Evolutionary conservation across 2,888 invertebrate species (phyloP), one percentile per base, ranked within the genome.

Genomic region (Willowsia nigromaculata): DNA sequence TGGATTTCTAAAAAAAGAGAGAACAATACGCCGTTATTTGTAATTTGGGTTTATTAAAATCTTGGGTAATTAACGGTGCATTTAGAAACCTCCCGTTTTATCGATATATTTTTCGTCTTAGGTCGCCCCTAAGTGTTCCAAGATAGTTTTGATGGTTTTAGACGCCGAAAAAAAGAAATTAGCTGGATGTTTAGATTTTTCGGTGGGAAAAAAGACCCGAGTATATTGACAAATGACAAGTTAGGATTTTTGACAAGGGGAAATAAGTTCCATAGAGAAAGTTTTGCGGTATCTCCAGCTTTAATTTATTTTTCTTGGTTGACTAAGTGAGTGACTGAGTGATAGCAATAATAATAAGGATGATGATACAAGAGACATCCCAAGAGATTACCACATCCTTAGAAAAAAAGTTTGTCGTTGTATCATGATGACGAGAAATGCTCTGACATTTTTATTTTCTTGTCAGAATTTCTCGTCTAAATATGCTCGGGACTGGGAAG

Each of bases 281-380:
- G 18, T 33, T 78, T 78, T 30, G 5, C 25, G 9, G 47, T 88
- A 43, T 83, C 83, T 53, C 53, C 71, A 68, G 53, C 56, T 83
- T 56, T 43, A 33, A 33, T 82, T 85, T 83, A n/a, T 68, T 71
- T n/a, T 62, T 47, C 83, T 74, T 7, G 43, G 68, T 83, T 74
- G 30, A 82, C 43, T 62, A 74, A 80, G 37, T 65, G 84, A 88
- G 47, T 82, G 88, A 88, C 30, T 81, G 80, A 83, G 84, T 84
- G 84, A 89, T 81, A 59, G 40, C 40, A 81, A 62, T 81, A 62
- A 81, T 62, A 80, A 76, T 43, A 25, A 43, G 4, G 18, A 33
- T 68, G 11, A 68, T 18, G 13, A 68, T 37, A 68, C 3, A 25
- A 18, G 25, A 68, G 22, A 37, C 59, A 27, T 81, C 81, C 81